Percentiles rank a stretch among this genome's conserved stretches.
Conservation (phyloP, 2,113 vertebrate genomes). For the Ptychochromis oligacanthus region DNA sequence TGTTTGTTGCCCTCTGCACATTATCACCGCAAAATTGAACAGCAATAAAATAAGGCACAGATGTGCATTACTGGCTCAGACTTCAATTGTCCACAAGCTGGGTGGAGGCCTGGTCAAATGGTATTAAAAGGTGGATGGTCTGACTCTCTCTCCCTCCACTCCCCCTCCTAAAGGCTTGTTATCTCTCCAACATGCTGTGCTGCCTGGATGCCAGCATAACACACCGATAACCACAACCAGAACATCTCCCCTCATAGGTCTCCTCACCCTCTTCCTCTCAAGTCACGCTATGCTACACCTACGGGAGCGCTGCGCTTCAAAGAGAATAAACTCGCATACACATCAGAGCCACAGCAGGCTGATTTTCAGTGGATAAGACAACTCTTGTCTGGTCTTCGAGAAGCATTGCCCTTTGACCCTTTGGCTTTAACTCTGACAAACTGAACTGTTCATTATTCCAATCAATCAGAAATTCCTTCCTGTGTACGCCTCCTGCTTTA, state of each 20-base stretch:
- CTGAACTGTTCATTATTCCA: constrained; percentile 71
- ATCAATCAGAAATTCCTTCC: constrained; percentile 65
- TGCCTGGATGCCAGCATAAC: constrained; percentile 68
- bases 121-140: constrained; percentile 64
- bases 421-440: constrained; percentile 64
- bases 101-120: constrained; percentile 66
- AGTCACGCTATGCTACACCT: constrained; percentile 64
- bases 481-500: constrained; percentile 52
- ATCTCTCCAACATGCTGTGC: constrained; percentile 67
- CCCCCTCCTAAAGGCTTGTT: constrained; percentile 52
- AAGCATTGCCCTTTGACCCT: constrained; percentile 68
- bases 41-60: constrained; percentile 82
- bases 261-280: constrained; percentile 41
- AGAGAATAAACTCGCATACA: constrained; percentile 28
- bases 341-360: constrained; percentile 43
- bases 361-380: constrained; percentile 65
- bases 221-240: constrained; percentile 76
- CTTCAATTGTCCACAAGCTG: constrained; percentile 69
- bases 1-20: constrained; percentile 79
- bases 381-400: constrained; percentile 57
- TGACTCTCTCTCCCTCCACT: constrained; percentile 27
- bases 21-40: constrained; percentile 78
- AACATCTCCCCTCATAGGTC: constrained; percentile 57
- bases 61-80: constrained; percentile 79
- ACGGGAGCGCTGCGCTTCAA: constrained; percentile 58